A percentile compares a stretch with the other conserved stretches of the same genome.
Conservation (phyloP, 2,113 vertebrate genomes). For the Eretmodus cyanostictus region DNA sequence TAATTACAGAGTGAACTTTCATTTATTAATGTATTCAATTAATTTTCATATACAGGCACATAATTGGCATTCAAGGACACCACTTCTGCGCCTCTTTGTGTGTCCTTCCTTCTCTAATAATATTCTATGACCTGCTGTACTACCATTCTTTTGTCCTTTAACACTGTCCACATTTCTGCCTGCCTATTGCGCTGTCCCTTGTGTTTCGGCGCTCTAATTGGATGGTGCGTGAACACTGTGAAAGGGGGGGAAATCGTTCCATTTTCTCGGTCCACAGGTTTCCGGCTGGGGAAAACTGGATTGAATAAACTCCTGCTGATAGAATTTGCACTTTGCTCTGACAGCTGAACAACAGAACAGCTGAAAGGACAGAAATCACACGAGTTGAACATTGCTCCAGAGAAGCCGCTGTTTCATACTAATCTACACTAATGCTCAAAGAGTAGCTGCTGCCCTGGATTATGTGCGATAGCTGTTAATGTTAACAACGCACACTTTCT, state of each 20-base stretch:
- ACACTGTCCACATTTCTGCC: conserved; percentile 1
- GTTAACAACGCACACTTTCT: not conserved
- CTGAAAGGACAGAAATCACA: conserved; percentile 13
- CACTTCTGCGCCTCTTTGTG: not conserved
- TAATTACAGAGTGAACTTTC: not conserved
- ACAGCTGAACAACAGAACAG: conserved; percentile 35
- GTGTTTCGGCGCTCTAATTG: conserved; percentile 39
- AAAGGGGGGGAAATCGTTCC: conserved; percentile 26
- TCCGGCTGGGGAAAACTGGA: conserved; percentile 8
- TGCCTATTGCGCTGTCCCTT: conserved; percentile 24
- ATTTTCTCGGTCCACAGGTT: conserved; percentile 43
- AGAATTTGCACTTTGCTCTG: conserved; percentile 51
- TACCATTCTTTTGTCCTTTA: not conserved
- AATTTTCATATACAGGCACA: not conserved
- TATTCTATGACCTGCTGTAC: not conserved
- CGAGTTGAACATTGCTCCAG: not conserved
- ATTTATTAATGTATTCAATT: not conserved
- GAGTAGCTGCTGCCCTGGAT: conserved; percentile 3
- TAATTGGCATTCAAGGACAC: not conserved
- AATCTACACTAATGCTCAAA: conserved; percentile 9
- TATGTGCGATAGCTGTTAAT: not conserved
- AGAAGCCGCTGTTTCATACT: not conserved
- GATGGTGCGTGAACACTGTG: conserved; percentile 34
- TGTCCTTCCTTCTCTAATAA: not conserved
- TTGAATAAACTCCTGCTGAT: conserved; percentile 50